Conservation (phyloP, 2,888 invertebrate genomes). For the Nomada flava region DNA sequence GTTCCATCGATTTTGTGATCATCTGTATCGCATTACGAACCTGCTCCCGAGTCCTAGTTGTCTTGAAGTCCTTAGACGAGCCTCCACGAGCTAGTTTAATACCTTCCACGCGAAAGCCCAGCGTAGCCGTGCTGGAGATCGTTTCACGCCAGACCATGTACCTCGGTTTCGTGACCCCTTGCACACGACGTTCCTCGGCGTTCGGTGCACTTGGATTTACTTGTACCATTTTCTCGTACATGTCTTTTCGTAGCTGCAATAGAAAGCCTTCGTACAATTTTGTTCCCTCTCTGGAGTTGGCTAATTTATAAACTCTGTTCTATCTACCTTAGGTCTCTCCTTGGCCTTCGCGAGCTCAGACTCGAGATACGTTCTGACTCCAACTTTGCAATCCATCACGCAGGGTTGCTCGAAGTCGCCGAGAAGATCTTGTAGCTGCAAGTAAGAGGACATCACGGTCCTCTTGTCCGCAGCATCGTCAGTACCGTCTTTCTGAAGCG, state of each 20-base stretch:
- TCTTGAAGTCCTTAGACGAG: slow-evolving; percentile 97
- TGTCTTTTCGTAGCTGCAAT: slow-evolving; percentile 88
- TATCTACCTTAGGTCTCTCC: slow-evolving; percentile 94
- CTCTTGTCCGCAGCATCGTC: slow-evolving; percentile 67
- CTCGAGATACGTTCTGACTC: slow-evolving; percentile 96
- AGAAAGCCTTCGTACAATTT: neutral
- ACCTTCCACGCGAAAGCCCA: slow-evolving; percentile 98
- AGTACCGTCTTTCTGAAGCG: slow-evolving; percentile 55
- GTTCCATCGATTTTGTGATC: neutral
- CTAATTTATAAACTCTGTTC: neutral
- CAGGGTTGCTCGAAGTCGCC: slow-evolving; percentile 96
- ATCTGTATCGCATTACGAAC: slow-evolving; percentile 73
- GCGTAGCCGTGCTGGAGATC: slow-evolving; percentile 97
- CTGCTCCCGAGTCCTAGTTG: slow-evolving; percentile 93
- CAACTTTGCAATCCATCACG: slow-evolving; percentile 99
- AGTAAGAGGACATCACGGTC: slow-evolving; percentile 86
- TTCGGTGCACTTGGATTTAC: slow-evolving; percentile 95
- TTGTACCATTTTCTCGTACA: slow-evolving; percentile 99
- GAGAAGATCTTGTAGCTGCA: slow-evolving; percentile 96
- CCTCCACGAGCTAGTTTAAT: slow-evolving; percentile 95
- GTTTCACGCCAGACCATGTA: slow-evolving; percentile 99
- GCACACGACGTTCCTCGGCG: slow-evolving; percentile 94
- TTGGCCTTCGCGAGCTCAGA: slow-evolving; percentile 97
- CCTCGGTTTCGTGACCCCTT: slow-evolving; percentile 97
- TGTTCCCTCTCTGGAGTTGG: neutral